Evolutionary conservation across 2,888 invertebrate genomes (phyloP).

Genomic region (Eucera pruinosa): DNA sequence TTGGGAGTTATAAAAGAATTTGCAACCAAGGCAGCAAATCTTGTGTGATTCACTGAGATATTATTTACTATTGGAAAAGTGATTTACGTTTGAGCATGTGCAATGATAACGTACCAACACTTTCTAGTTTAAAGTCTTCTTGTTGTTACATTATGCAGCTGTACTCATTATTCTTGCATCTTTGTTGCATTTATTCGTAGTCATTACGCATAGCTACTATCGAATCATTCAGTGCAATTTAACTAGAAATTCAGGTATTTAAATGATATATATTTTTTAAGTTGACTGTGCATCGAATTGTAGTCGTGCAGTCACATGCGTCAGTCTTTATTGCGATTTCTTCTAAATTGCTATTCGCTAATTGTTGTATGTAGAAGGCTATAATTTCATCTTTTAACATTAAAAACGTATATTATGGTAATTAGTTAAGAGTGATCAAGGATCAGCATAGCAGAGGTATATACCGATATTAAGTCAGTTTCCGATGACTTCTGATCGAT

Average conservation of each 20-base stretch:
- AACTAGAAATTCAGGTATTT: constrained; percentile 37
- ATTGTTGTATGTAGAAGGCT: constrained; percentile 37
- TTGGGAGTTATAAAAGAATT: not conserved
- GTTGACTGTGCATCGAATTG: constrained; percentile 25
- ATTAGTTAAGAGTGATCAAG: constrained; percentile 4
- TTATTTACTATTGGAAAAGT: constrained; percentile 19
- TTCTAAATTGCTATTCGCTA: constrained; percentile 39
- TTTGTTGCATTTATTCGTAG: constrained; percentile 65
- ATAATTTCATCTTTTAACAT: constrained; percentile 7
- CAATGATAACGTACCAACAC: constrained; percentile 44
- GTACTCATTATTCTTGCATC: constrained; percentile 40
- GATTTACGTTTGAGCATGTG: constrained; percentile 47
- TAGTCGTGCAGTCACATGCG: constrained; percentile 10
- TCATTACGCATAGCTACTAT: constrained; percentile 46
- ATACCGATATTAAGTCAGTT: constrained; percentile 36
- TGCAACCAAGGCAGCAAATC: not conserved
- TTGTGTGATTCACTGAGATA: constrained; percentile 1
- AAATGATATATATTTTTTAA: constrained; percentile 38
- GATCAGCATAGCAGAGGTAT: constrained; percentile 25
- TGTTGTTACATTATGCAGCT: constrained; percentile 40
- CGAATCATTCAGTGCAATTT: constrained; percentile 58
- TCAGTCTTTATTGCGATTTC: constrained; percentile 31
- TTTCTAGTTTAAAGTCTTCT: constrained; percentile 54
- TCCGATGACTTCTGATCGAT: constrained; percentile 22
- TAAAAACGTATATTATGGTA: not conserved